Base-by-base conservation (phyloP, 35 echinoderm and acorn worm genomes). In the Diadema setosum region DNA sequence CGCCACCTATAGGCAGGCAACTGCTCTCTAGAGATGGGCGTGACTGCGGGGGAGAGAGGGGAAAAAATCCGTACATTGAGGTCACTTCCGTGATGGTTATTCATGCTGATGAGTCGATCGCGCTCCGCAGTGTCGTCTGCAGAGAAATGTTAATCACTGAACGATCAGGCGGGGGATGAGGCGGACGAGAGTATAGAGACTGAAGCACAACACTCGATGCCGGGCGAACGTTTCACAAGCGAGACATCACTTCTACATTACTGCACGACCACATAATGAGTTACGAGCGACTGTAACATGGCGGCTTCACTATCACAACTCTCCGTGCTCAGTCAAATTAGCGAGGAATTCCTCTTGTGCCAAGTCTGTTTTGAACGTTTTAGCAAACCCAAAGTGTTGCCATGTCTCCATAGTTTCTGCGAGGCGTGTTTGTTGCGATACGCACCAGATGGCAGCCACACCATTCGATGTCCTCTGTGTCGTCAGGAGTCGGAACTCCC, bases 291-390 rank as follows among this genome's bases (percentile, higher is more conserved):
- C 34, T 40, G 55, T 83, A 80, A 67, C 48, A 91, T 98, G 96
- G 92, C 91, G 45, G 96, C 92, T 36, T 94, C 92, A 16, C 75
- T 94, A 9, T 92, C 96, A 42, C 92, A 94, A 60, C 88, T 94
- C 32, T 99, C 96, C 2, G 96, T 99, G 86, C 76, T 94, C 3
- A 94, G 89, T 74, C 96, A 99, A 95, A 99, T 98, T 64, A 99
- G 93, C 57, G 96, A 99, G 55, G 96, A 99, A 99, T 99, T 99
- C 81, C 78, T 99, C 16, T 83, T 99, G 27, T 94, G 92, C 43
- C 96, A 99, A 83, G 92, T 99, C 3, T 99, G 96, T 99, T 99
- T 99, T 45, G 96, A 99, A 45, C 74, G 89, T 73, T 99, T 99
- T 67, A 94, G 87, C 80, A 92, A 94, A 49, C 96, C 96, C 15